Percentiles rank a stretch among this genome's conserved stretches.
Conservation (phyloP, 2,888 invertebrate genomes). For the Ophioninae sp. region DNA sequence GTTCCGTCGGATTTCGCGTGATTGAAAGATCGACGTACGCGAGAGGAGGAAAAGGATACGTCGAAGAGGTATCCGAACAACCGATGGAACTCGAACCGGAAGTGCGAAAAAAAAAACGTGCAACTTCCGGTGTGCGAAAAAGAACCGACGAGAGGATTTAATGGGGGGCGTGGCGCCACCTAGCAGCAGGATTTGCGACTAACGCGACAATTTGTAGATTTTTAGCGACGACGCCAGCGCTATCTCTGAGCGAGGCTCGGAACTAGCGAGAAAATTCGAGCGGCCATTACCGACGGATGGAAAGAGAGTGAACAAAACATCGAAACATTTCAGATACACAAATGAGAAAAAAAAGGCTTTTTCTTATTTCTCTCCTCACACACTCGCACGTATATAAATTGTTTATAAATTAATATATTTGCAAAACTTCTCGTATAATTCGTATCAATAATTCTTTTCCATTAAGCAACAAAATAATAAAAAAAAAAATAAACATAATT, state of each 20-base stretch:
- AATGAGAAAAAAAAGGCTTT: neutral
- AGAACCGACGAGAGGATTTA: too few relatives aligned
- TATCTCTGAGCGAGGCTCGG: neutral
- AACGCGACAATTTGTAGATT: neutral
- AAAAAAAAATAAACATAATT: constrained; percentile 35
- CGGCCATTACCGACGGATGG: neutral
- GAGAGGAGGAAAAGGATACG: neutral
- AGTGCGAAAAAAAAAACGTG: neutral
- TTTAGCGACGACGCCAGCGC: neutral
- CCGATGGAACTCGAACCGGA: neutral
- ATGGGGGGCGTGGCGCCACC: neutral
- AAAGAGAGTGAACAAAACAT: constrained; percentile 3
- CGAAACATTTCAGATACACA: constrained; percentile 21
- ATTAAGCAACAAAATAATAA: constrained; percentile 20
- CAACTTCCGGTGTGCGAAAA: too few relatives aligned
- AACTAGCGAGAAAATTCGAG: neutral
- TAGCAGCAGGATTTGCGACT: neutral
- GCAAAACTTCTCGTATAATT: constrained; percentile 19
- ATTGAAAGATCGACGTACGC: neutral
- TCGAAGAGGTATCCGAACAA: neutral
- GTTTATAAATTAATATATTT: constrained; percentile 44
- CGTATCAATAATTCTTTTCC: constrained; percentile 11
- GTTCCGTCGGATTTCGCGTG: neutral
- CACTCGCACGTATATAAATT: constrained; percentile 33
- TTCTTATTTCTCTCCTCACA: constrained; percentile 17